Percentiles rank a stretch among this genome's conserved stretches.
Conservation (phyloP, 1,140 invertebrate genomes). For the Megalonaias nervosa region DNA sequence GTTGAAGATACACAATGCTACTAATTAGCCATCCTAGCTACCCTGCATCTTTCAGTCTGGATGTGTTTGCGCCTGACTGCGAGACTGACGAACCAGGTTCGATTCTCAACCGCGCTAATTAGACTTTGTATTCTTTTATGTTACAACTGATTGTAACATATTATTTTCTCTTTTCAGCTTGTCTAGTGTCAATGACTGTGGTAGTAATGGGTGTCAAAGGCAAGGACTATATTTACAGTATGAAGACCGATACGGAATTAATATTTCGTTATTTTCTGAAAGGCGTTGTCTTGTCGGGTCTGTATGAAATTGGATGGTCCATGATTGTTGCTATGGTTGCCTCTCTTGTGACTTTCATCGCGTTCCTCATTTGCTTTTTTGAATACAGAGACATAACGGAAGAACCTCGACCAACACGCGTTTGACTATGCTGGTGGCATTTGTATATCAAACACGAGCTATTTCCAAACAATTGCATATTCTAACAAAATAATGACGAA, state of each 20-base stretch:
- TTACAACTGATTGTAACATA: not conserved
- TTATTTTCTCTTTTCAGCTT: slow-evolving; percentile 18
- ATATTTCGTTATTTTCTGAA: slow-evolving; percentile 16
- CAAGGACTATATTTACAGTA: slow-evolving; percentile 20
- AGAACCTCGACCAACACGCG: slow-evolving; percentile 17
- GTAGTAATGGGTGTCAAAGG: slow-evolving; percentile 35
- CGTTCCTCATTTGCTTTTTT: slow-evolving; percentile 23
- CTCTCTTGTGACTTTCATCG: slow-evolving; percentile 25
- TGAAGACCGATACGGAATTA: slow-evolving; percentile 22
- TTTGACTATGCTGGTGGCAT: too few relatives aligned
- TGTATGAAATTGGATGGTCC: slow-evolving; percentile 31
- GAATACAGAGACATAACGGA: slow-evolving; percentile 36
- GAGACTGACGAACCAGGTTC: too few relatives aligned
- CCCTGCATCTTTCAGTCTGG: too few relatives aligned
- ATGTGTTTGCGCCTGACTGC: too few relatives aligned
- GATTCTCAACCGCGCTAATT: too few relatives aligned
- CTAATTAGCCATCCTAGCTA: too few relatives aligned
- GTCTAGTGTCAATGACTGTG: slow-evolving; percentile 36
- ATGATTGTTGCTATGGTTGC: slow-evolving; percentile 31
- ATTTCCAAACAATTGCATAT: too few relatives aligned
- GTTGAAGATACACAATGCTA: too few relatives aligned
- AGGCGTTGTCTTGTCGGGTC: slow-evolving; percentile 20
- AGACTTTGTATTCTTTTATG: too few relatives aligned
- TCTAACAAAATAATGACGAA: too few relatives aligned
- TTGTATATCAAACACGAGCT: too few relatives aligned